These are phyloP conservation scores for Penaeus chinensis DNA, from an alignment of 1,140 invertebrate species.

Conservation along the genomic window DNA sequence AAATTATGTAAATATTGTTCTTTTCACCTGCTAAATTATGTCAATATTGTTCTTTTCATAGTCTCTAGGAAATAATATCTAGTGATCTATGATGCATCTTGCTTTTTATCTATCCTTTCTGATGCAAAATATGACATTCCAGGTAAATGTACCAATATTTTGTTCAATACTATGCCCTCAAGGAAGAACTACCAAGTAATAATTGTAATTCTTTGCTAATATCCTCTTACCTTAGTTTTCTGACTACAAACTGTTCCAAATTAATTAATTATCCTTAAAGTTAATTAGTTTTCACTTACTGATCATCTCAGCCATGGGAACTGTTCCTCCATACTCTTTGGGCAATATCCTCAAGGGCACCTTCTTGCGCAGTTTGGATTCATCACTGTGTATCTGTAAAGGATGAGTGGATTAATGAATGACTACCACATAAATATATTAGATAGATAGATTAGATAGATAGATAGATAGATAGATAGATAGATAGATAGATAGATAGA, in stretches of 20 bases:
- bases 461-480: too few relatives aligned
- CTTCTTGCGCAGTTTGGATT: conserved; percentile 77
- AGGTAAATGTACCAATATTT: too few relatives aligned
- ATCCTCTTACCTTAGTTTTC: too few relatives aligned
- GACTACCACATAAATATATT: neutral
- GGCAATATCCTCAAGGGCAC: conserved; percentile 82
- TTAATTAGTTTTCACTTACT: conserved; percentile 70
- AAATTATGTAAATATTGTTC: neutral
- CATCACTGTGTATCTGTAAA: conserved; percentile 77
- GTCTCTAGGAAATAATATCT: too few relatives aligned
- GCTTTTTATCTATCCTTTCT: too few relatives aligned
- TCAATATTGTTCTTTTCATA: neutral
- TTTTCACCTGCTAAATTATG: neutral
- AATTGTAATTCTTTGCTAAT: too few relatives aligned
- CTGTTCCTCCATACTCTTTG: conserved; percentile 85
- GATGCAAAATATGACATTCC: too few relatives aligned
- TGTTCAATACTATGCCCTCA: too few relatives aligned
- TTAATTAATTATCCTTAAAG: neutral
- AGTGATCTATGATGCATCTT: too few relatives aligned
- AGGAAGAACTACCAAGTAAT: too few relatives aligned
- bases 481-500: too few relatives aligned
- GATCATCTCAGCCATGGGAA: conserved; percentile 84
- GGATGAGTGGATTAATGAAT: conserved; percentile 67
- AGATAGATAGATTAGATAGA: neutral
- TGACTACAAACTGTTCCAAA: neutral